Evolutionary conservation across 1,140 invertebrate species (phyloP).

Genomic region (Bombus ignitus): DNA sequence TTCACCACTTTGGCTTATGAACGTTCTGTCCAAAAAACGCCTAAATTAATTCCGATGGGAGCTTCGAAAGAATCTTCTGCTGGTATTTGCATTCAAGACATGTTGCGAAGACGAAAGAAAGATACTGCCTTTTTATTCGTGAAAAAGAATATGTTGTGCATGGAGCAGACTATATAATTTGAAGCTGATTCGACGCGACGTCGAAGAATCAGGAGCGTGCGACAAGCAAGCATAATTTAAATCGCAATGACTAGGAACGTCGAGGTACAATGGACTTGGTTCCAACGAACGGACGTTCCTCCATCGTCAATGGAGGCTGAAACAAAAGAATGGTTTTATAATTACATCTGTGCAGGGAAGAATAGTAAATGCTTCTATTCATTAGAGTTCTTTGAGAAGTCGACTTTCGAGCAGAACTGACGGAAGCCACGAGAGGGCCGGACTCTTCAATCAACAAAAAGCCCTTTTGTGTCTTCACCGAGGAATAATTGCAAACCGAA

Average conservation of each 20-base stretch:
- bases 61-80: background rate
- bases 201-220: slow-evolving; percentile 22
- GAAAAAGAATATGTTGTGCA: background rate
- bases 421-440: slow-evolving; percentile 50
- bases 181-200: slow-evolving; percentile 11
- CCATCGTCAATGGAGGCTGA: slow-evolving; percentile 54
- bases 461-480: slow-evolving; percentile 55
- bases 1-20: no score
- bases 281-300: slow-evolving; percentile 44
- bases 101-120: background rate
- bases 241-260: slow-evolving; percentile 55
- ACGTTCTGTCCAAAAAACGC: no score
- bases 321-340: slow-evolving; percentile 68
- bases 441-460: slow-evolving; percentile 65
- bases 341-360: slow-evolving; percentile 61
- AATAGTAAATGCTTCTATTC: slow-evolving; percentile 69
- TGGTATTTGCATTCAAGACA: background rate
- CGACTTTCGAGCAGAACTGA: slow-evolving; percentile 54
- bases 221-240: slow-evolving; percentile 61
- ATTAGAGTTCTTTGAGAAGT: slow-evolving; percentile 60
- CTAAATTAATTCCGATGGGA: background rate
- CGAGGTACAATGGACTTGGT: slow-evolving; percentile 46
- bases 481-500: slow-evolving; percentile 50
- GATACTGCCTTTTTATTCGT: background rate
- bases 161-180: background rate